Evolutionary conservation across 2,797 vertebrate species (phyloP), one percentile per base, ranked within the genome.

Genomic region (Masticophis lateralis): DNA sequence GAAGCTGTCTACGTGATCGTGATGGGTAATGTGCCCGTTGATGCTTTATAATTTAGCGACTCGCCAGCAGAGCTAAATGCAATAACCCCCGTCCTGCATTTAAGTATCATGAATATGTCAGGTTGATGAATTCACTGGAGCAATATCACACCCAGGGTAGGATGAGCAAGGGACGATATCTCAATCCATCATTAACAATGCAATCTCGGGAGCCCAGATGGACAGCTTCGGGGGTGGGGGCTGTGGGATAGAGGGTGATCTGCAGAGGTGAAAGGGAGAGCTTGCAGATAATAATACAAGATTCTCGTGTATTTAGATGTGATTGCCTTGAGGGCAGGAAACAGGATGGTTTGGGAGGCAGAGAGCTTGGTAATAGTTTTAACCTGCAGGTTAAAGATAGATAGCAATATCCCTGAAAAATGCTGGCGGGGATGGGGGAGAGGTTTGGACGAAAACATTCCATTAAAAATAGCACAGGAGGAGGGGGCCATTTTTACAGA

Each of bases 71-170:
- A 92, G 51, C 32, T 56, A 63, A 90, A 90, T 92, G 83, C 89
- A 74, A 79, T 92, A 94, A 94, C 83, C 55, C 2, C 83, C 79
- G 66, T n/a, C 66, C 89, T 53, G 18, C 57, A 86, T 83, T 90
- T 91, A 92, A 92, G 63, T 91, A 89, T 94, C 90, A 91, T 90
- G 91, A 88, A 91, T 91, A 69, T 91, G 86, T 94, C 93, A 94
- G 89, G 89, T 57, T 92, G 93, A 92, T 91, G 86, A 91, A 94
- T 92, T 89, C 28, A 59, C 89, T 91, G 89, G 32, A 92, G 63
- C 89, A 83, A 86, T 91, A 92, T 91, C 32, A 14, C 90, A 57
- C 18, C 57, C 61, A 28, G 63, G 91, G 91, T 86, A 91, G 89
- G 66, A 66, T 51, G 86, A 51, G 32, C 47, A 89, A 57, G 53